These are phyloP conservation scores for Centroberyx gerrardi DNA, from an alignment of 2,797 vertebrate genomes.

Conservation along the genomic window DNA sequence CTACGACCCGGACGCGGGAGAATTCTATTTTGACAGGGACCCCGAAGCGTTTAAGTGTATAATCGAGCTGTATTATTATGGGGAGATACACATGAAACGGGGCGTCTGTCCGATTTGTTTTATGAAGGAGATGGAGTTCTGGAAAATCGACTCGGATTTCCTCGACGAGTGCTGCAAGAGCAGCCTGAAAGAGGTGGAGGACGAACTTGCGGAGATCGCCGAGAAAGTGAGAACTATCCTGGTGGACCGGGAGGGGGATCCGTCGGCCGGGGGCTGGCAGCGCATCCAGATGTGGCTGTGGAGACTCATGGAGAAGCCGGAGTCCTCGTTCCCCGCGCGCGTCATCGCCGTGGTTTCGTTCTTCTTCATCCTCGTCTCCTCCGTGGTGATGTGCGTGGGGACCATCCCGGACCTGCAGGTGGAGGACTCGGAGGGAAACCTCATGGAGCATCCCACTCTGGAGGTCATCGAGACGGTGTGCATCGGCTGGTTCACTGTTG, in stretches of 20 bases:
- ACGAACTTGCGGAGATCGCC: slow-evolving; percentile 94
- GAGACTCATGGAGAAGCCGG: slow-evolving; percentile 98
- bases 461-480: slow-evolving; percentile 96
- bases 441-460: slow-evolving; percentile 91
- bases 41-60: slow-evolving; percentile 96
- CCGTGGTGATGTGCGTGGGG: slow-evolving; percentile 95
- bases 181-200: slow-evolving; percentile 91
- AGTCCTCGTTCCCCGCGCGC: slow-evolving; percentile 92
- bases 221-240: slow-evolving; percentile 93
- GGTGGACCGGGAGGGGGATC: slow-evolving; percentile 91
- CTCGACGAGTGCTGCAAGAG: slow-evolving; percentile 94
- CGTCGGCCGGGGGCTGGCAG: slow-evolving; percentile 87
- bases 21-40: slow-evolving; percentile 98
- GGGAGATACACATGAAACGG: slow-evolving; percentile 95
- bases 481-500: slow-evolving; percentile 97
- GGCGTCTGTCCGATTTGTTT: slow-evolving; percentile 97
- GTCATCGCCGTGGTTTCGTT: slow-evolving; percentile 94
- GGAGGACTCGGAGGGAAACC: slow-evolving; percentile 88
- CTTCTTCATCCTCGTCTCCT: slow-evolving; percentile 94
- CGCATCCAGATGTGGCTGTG: slow-evolving; percentile 91
- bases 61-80: slow-evolving; percentile 93
- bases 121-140: slow-evolving; percentile 97
- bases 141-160: slow-evolving; percentile 92
- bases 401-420: slow-evolving; percentile 96
- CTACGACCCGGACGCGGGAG: slow-evolving; percentile 91